Percentiles rank a stretch among this genome's conserved stretches.
Evolutionary conservation across 2,888 invertebrate genomes (phyloP).

Genomic region (Campoletis raptor): DNA sequence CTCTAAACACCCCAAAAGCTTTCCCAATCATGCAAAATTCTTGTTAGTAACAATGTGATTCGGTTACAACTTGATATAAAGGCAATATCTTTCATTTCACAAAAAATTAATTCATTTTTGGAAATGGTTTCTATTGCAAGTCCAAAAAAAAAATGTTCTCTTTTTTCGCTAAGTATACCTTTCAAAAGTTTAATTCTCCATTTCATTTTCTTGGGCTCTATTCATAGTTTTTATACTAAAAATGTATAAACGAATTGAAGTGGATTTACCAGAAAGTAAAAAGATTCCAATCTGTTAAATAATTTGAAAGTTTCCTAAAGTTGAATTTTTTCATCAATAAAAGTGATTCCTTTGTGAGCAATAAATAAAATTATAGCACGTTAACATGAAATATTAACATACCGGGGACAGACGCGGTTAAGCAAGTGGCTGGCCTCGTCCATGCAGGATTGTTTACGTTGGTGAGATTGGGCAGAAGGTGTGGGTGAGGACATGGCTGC

Average conservation of each 20-base stretch:
- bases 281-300: too few relatives aligned
- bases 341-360: neutral
- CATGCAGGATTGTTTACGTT: conserved; percentile 83
- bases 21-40: conserved; percentile 44
- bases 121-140: neutral
- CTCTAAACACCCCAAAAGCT: conserved; percentile 20
- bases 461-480: conserved; percentile 82
- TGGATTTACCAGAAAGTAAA: too few relatives aligned
- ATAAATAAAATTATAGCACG: conserved; percentile 10
- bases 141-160: neutral
- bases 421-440: conserved; percentile 84
- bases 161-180: neutral
- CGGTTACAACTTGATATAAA: conserved; percentile 14
- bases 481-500: conserved; percentile 84
- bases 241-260: too few relatives aligned
- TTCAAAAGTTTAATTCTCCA: neutral
- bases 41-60: conserved; percentile 19
- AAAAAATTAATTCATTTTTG: neutral
- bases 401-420: conserved; percentile 84
- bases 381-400: conserved; percentile 74
- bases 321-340: neutral
- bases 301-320: too few relatives aligned
- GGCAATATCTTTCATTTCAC: neutral
- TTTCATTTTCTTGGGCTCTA: neutral
- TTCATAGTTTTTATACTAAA: too few relatives aligned